phyloP scores from a whole-genome alignment of 2,113 vertebrate genomes.

The Murina feae region DNA sequence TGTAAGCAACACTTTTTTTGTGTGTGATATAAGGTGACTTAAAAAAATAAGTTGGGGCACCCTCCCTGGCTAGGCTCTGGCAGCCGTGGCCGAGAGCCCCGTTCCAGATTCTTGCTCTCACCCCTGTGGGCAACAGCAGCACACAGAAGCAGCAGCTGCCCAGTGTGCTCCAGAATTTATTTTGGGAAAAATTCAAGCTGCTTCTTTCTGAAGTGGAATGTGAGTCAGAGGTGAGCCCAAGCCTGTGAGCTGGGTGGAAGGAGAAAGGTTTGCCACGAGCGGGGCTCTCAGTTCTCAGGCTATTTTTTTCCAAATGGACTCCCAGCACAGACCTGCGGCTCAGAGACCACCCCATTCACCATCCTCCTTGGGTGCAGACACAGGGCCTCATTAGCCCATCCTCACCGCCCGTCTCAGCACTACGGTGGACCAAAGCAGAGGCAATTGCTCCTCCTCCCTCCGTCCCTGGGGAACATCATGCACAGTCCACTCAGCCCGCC shows the following conservation, averaged over 20 bases:
- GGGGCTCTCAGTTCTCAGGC: not conserved
- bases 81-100: not conserved
- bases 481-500: not conserved
- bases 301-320: not conserved
- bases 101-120: not conserved
- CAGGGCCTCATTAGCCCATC: not conserved
- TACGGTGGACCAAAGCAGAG: not conserved
- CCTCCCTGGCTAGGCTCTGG: not conserved
- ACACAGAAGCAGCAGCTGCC: not conserved
- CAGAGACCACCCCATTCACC: not conserved
- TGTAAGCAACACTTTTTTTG: not conserved
- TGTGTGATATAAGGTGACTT: not conserved
- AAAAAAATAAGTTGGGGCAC: not conserved
- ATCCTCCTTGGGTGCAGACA: not conserved
- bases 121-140: not conserved
- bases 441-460: not conserved
- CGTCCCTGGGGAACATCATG: not conserved
- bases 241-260: not conserved
- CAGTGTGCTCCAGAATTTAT: conserved; percentile 38
- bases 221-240: conserved; percentile 48
- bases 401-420: not conserved
- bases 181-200: conserved; percentile 33
- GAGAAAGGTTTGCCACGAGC: not conserved
- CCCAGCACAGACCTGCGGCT: not conserved
- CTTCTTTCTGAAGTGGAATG: conserved; percentile 38